These are phyloP conservation scores for Tonatia bakeri DNA, from an alignment of 2,113 vertebrate genomes.

Conservation along the genomic window DNA sequence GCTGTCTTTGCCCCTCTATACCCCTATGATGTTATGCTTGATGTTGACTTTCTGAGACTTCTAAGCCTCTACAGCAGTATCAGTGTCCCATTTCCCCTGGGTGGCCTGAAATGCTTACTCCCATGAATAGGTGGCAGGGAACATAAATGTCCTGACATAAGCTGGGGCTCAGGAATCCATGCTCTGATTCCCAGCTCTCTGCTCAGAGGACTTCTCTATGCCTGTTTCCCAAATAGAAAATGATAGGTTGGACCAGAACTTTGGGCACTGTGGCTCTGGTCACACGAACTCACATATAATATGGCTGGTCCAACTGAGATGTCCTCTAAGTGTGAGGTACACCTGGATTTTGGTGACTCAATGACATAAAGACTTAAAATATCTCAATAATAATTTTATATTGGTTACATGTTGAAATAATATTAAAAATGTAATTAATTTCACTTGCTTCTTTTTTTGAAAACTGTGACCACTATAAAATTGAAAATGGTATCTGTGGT, in stretches of 20 bases:
- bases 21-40: not conserved
- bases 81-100: not conserved
- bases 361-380: not conserved
- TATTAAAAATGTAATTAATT: not conserved
- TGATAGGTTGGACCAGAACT: too few species aligned
- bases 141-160: not conserved
- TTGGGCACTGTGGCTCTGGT: not conserved
- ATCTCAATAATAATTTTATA: not conserved
- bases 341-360: not conserved
- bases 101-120: not conserved
- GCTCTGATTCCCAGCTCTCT: not conserved
- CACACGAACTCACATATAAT: accelerated
- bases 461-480: not conserved
- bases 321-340: not conserved
- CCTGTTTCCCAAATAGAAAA: not conserved
- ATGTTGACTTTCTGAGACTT: not conserved
- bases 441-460: not conserved
- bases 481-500: not conserved
- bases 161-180: not conserved
- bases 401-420: not conserved
- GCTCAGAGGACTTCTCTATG: not conserved
- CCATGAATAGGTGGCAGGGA: not conserved
- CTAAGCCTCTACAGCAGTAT: not conserved
- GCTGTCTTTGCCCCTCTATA: not conserved
- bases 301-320: not conserved